These are phyloP conservation scores for Lamprologus sp. DNA, from an alignment of 2,113 vertebrate genomes.

Conservation along the genomic window DNA sequence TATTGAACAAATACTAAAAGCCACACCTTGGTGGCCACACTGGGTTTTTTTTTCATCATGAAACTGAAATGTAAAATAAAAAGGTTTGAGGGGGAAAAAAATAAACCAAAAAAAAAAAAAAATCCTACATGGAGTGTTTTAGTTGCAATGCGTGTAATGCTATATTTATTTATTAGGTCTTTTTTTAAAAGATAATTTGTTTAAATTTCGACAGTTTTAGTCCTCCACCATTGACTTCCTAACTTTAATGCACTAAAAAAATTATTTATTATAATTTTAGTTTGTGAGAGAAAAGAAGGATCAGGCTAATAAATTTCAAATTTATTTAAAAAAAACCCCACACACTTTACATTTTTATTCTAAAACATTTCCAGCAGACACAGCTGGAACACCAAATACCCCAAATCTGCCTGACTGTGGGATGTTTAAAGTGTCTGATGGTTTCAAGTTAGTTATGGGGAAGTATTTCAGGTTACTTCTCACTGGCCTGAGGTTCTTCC, in stretches of 20 bases:
- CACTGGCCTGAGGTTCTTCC: neutral
- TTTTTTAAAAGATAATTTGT: neutral
- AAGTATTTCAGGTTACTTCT: neutral
- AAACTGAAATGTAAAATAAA: neutral
- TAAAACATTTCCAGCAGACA: neutral
- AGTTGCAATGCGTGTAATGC: neutral
- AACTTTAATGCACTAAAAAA: neutral
- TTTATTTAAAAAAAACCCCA: accelerated
- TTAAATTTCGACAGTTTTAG: neutral
- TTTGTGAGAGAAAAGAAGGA: neutral
- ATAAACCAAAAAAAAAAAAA: neutral
- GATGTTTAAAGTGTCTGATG: neutral
- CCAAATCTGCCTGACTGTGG: neutral
- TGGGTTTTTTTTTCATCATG: neutral
- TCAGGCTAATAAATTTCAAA: neutral
- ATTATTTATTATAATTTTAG: neutral
- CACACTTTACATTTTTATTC: neutral
- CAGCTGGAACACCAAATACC: neutral
- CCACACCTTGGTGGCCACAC: neutral
- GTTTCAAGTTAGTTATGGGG: neutral
- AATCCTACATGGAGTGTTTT: neutral
- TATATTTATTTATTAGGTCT: neutral
- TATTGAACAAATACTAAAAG: neutral
- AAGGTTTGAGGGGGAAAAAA: accelerated
- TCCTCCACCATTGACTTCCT: neutral